phyloP scores from a whole-genome alignment of 2,797 vertebrate species.

The Synaphobranchus kaupii region DNA sequence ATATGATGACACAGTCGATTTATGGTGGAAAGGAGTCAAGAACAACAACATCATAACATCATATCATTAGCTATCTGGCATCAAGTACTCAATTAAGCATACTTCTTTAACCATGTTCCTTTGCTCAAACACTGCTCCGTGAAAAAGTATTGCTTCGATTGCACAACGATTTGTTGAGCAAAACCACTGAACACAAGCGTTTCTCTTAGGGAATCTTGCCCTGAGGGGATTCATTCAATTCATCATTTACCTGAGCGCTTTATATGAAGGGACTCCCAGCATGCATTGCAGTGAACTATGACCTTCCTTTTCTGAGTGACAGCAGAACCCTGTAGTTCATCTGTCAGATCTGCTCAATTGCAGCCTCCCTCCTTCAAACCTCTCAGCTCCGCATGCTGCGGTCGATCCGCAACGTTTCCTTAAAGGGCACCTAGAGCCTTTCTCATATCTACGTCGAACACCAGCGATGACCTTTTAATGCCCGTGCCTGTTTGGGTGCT shows the following conservation, averaged over 20 bases:
- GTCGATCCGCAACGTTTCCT: background rate
- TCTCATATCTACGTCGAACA: background rate
- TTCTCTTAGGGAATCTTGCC: background rate
- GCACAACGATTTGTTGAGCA: background rate
- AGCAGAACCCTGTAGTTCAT: background rate
- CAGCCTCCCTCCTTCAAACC: background rate
- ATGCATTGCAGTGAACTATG: background rate
- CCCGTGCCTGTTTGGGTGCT: background rate
- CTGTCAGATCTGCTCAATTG: background rate
- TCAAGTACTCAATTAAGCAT: background rate
- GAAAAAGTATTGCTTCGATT: background rate
- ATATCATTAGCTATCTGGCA: slow-evolving; percentile 5
- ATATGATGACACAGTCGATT: background rate
- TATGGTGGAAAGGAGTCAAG: background rate
- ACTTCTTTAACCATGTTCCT: background rate
- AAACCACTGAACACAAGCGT: background rate
- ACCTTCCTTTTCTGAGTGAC: background rate
- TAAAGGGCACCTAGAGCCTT: background rate
- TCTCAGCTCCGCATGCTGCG: background rate
- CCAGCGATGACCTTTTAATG: background rate
- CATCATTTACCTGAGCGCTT: background rate
- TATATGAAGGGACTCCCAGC: background rate
- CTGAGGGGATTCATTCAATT: background rate
- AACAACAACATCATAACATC: background rate
- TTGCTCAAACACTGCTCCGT: background rate